Base-by-base conservation (phyloP, 2,888 invertebrate species). In the Cantharis rustica region DNA sequence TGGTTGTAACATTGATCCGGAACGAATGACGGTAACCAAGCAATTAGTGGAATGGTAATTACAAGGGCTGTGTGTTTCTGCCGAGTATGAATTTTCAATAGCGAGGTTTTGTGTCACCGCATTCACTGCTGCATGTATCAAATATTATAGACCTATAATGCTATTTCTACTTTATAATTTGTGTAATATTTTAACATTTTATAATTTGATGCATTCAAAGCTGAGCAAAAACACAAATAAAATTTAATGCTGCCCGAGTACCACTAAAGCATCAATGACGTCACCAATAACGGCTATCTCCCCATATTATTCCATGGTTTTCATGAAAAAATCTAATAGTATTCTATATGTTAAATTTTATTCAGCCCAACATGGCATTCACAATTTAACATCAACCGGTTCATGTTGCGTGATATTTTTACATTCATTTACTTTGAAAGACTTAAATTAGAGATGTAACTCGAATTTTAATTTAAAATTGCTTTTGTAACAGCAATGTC, bases 21-120 rank as follows among this genome's bases (percentile, higher is more conserved):
- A 79, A 78, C 78, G 80, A 79, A 79, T 79, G 78, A 80, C 81
- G 80, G 82, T 80, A 80, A 80, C 78, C 79, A 81, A 81, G 82
- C 82, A 82, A 82, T 82, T 82, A 82, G 82, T 81, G 80, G 82
- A 82, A 82, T 82, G 81, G 82, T 80, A 81, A 81, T 80, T 79
- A 78, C 78, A 75, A 77, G 79, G 79, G 74, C 75, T 76, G 71
- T 77, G 75, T 79, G 73, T 77, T 77, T 75, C 79, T 77, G 68
- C 78, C 75, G 77, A 77, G 77, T 77, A 77, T 77, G 77, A 77
- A 77, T 77, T 77, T 77, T 77, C 77, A 77, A 77, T 77, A 75
- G 77, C 75, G 69, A 69, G 77, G 77, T 77, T 77, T 77, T 77
- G 75, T 77, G 77, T 75, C 77, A 77, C 75, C 75, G 77, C 77